Base-by-base conservation (phyloP, 2,888 invertebrate genomes). In the Rhorus exstirpatorius region DNA sequence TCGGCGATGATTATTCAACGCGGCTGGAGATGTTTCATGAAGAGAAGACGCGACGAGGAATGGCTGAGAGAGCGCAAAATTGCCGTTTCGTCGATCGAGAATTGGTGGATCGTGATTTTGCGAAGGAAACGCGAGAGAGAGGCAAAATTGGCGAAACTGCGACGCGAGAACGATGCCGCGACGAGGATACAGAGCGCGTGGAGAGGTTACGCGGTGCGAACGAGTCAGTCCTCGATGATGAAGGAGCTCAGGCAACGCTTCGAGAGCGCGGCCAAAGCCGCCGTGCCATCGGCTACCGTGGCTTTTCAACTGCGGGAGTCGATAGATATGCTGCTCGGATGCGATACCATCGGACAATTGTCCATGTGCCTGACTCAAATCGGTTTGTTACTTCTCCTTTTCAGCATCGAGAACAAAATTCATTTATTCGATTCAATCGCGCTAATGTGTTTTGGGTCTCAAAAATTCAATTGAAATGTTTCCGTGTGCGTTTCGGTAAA, bases 111-210 rank as follows among this genome's bases (percentile, higher is more conserved):
- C 12, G 4, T 65, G 1, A 31, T 77, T 7, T 24, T 58, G 49
- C 41, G 49, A 6, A 49, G 31, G 53, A 78, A 63, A 55, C 68
- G 72, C 67, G 44, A 77, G 41, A 61, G 93, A 89, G 92, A 92
- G 78, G 93, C 94, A 86, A 90, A 94, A 60, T 89, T 74, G 7
- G 51, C 31, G 93, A 72, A 92, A 90, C 68, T 77, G 14, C 21
- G 8, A 24, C 63, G 24, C 46, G 41, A 14, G 12, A 82, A 85
- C 63, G 76, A 93, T 93, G 96, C 96, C 3, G 96, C 95, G 10
- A 93, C 93, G 1, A 94, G 94, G 88, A 96, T 96, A 87, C 96
- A 96, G 94, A 94, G 93, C 19, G n/a, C 58, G n/a, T 94, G 94
- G 94, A 91, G 91, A 86, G 94, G 94, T 7, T 90, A 91, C 83